Conservation (phyloP, 2,888 invertebrate genomes). For the Drosophila paracracens region DNA sequence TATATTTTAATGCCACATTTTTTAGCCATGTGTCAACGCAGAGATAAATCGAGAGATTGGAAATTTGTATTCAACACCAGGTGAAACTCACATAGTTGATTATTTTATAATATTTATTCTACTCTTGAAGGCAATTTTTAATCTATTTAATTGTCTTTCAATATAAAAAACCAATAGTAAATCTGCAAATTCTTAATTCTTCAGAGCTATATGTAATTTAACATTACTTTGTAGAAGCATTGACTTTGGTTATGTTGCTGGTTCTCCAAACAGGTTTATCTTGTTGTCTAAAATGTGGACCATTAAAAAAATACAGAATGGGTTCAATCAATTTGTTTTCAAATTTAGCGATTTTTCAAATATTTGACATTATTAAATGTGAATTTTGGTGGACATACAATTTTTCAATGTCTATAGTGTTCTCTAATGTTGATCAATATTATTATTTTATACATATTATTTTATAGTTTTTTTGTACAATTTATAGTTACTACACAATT, state of each 20-base stretch:
- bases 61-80: constrained; percentile 1
- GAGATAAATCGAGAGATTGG: not conserved
- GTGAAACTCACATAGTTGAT: not conserved
- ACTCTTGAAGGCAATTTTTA: not conserved
- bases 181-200: not conserved
- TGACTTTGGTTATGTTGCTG: constrained; percentile 18
- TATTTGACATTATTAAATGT: not conserved
- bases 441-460: not conserved
- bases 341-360: not conserved
- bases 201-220: not conserved
- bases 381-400: not conserved
- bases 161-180: not conserved
- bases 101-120: not conserved
- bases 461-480: not conserved
- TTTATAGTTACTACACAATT: not conserved
- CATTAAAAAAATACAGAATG: not conserved
- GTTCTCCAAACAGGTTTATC: not conserved
- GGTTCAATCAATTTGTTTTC: not conserved
- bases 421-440: not conserved
- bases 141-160: too few species aligned
- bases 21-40: not conserved
- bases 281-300: not conserved
- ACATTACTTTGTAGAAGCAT: not conserved
- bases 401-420: not conserved
- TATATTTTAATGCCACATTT: constrained; percentile 11